phyloP scores from a whole-genome alignment of 2,888 invertebrate species.

The Himalopsyche anomala region DNA sequence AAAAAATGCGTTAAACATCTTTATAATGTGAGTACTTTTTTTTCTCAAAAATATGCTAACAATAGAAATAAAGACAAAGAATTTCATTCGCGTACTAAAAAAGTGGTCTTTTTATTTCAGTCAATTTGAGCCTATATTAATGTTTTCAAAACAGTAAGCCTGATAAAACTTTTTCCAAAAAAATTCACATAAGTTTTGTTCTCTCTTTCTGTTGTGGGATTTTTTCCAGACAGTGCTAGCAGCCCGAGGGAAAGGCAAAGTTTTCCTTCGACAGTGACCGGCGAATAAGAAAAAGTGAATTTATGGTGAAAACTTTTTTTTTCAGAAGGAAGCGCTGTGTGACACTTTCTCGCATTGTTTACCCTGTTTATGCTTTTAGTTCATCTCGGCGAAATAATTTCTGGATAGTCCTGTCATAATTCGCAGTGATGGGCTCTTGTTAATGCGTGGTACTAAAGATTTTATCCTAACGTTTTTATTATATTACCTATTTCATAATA shows the following conservation, averaged over 20 bases:
- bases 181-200: background rate
- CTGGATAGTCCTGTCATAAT: background rate
- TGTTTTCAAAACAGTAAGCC: slow-evolving; percentile 14
- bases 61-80: background rate
- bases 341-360: slow-evolving; percentile 10
- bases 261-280: slow-evolving; percentile 10
- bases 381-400: background rate
- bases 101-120: slow-evolving; percentile 9
- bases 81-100: background rate
- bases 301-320: background rate
- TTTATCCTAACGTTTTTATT: no score
- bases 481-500: no score
- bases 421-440: background rate
- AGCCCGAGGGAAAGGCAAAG: slow-evolving; percentile 26
- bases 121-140: slow-evolving; percentile 26
- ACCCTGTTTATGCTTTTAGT: slow-evolving; percentile 1
- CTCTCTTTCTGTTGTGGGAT: background rate
- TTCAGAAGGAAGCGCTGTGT: background rate
- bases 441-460: background rate
- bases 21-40: no score
- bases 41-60: no score
- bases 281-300: slow-evolving; percentile 20
- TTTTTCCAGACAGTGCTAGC: background rate
- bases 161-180: background rate
- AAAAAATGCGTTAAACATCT: no score